A percentile compares a stretch with the other conserved stretches of the same genome.
Evolutionary conservation across 2,113 vertebrate genomes (phyloP).

Genomic region (human): GRCh38 chr6:39079501-39080000

Average conservation of each 20-base stretch:
- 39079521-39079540: background rate
- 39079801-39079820: background rate
- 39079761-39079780: background rate
- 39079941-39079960: background rate
- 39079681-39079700: constrained; percentile 91
- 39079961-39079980: fast-evolving
- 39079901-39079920: background rate
- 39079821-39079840: background rate
- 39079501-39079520: background rate
- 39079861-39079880: background rate
- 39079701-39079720: constrained; percentile 80
- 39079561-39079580: constrained; percentile 92
- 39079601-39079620: constrained; percentile 94
- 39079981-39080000: background rate
- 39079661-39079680: constrained; percentile 91
- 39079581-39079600: constrained; percentile 93
- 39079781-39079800: background rate
- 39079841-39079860: background rate
- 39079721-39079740: no score
- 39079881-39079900: background rate
- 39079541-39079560: background rate
- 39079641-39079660: constrained; percentile 86
- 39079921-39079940: background rate
- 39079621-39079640: constrained; percentile 89
- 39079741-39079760: background rate